Conservation (phyloP, 2,888 invertebrate genomes). For the Apeira syringaria region DNA sequence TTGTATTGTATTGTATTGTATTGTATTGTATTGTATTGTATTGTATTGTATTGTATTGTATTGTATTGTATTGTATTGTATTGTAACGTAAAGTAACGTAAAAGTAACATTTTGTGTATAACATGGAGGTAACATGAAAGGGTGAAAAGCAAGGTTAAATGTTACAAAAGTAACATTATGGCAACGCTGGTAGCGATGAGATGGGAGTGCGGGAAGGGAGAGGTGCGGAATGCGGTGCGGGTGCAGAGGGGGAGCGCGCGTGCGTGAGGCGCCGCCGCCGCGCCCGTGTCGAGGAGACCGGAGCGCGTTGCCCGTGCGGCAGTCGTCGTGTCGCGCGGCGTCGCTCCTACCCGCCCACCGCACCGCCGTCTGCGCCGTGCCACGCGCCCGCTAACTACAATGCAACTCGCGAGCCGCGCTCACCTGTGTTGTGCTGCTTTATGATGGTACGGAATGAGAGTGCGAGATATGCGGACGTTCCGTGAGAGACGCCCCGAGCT, state of each 20-base stretch:
- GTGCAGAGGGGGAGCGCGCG: conserved; percentile 45
- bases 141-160: no score
- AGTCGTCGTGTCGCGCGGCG: conserved; percentile 49
- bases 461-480: conserved; percentile 80
- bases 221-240: conserved; percentile 34
- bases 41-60: no score
- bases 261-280: conserved; percentile 68
- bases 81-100: no score
- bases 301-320: conserved; percentile 35
- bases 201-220: conserved; percentile 52
- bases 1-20: no score
- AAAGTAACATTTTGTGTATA: no score
- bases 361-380: conserved; percentile 43
- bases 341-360: conserved; percentile 46
- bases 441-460: conserved; percentile 79
- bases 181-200: no score
- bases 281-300: conserved; percentile 39
- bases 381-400: conserved; percentile 50
- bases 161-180: no score
- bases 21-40: no score
- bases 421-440: conserved; percentile 76
- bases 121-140: no score
- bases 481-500: conserved; percentile 64
- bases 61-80: no score
- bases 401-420: conserved; percentile 71